phyloP scores from a whole-genome alignment of 2,113 vertebrate species.

The Alligator sinensis region DNA sequence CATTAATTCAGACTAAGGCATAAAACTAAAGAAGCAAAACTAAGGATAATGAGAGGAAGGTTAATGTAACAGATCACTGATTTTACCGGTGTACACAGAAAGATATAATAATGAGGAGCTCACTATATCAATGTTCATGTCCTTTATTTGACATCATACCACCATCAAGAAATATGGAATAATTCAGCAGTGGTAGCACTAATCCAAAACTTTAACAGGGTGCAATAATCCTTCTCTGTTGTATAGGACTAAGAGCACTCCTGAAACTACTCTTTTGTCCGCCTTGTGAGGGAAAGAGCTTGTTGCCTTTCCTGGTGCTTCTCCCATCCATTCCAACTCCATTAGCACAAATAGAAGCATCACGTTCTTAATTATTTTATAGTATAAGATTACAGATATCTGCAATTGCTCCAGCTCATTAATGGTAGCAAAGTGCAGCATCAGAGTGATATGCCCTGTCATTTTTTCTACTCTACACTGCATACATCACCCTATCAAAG shows the following conservation, averaged over 20 bases:
- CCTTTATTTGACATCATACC: neutral
- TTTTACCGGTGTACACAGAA: neutral
- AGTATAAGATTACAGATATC: neutral
- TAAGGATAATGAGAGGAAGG: slow-evolving; percentile 27
- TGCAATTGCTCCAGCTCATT: neutral
- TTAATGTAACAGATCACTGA: slow-evolving; percentile 7
- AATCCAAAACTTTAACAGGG: neutral
- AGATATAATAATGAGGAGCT: neutral
- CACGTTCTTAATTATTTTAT: neutral
- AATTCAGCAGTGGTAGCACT: neutral
- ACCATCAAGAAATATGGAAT: neutral
- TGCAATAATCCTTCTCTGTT: neutral
- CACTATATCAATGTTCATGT: neutral
- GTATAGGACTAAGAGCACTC: neutral
- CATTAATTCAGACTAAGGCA: slow-evolving; percentile 6
- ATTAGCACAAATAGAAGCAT: neutral
- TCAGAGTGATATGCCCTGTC: neutral
- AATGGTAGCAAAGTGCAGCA: neutral
- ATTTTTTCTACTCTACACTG: neutral
- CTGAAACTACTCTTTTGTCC: neutral
- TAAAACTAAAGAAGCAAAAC: slow-evolving; percentile 59
- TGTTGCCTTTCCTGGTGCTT: neutral
- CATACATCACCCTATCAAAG: neutral
- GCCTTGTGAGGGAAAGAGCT: neutral
- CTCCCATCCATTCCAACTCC: neutral